A percentile compares a stretch with the other conserved stretches of the same genome.
Evolutionary conservation across 2,797 vertebrate species (phyloP).

Genomic region (Eulemur mongoz): DNA sequence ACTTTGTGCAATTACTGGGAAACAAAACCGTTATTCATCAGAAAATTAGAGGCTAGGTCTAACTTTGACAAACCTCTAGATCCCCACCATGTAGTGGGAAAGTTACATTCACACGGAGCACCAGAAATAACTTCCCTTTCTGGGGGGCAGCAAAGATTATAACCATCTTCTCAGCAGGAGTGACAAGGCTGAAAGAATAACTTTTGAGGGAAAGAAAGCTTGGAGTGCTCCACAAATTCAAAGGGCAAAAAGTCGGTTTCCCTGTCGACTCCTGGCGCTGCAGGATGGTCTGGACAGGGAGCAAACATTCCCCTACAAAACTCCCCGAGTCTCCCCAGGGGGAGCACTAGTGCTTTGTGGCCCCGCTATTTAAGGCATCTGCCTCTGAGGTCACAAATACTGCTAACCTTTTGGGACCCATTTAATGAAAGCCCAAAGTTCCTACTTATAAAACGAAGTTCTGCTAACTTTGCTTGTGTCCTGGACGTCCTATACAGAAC

Average conservation of each 20-base stretch:
- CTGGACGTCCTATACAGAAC: neutral
- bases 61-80: slow-evolving; percentile 70
- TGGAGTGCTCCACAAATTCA: slow-evolving; percentile 4
- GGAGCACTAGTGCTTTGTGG: neutral
- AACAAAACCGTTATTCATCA: slow-evolving; percentile 63
- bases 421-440: neutral
- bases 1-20: slow-evolving; percentile 52
- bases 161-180: slow-evolving; percentile 69
- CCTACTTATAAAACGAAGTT: neutral
- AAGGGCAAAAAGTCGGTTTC: slow-evolving; percentile 19
- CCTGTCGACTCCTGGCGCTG: neutral
- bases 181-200: slow-evolving; percentile 17
- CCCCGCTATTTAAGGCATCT: neutral
- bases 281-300: neutral
- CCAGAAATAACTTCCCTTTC: slow-evolving; percentile 74
- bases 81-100: slow-evolving; percentile 46
- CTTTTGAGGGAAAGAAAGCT: slow-evolving; percentile 69
- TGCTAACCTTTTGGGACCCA: neutral
- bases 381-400: neutral
- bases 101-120: slow-evolving; percentile 80
- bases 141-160: slow-evolving; percentile 61
- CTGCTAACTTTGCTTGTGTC: neutral
- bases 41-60: slow-evolving; percentile 66
- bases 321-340: neutral
- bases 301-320: slow-evolving; percentile 31